Conservation (phyloP, 2,113 vertebrate genomes). For the Cettia cetti region DNA sequence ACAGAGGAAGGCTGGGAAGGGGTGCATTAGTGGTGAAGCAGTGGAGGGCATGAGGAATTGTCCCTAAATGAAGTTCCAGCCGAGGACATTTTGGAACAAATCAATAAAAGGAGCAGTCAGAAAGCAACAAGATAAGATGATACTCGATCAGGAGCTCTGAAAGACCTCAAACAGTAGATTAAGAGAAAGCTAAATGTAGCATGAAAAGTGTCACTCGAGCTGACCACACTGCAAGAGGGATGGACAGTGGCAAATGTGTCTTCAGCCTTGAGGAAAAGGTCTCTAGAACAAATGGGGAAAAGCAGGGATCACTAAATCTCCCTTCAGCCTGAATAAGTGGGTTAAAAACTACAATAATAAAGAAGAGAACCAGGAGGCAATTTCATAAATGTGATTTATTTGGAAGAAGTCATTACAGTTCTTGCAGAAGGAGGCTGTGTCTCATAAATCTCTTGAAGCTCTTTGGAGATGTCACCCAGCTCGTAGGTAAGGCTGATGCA, state of each 20-base stretch:
- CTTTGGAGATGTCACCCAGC: slow-evolving; percentile 42
- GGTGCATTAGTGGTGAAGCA: slow-evolving; percentile 41
- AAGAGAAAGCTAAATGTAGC: slow-evolving; percentile 61
- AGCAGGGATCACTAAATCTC: slow-evolving; percentile 26
- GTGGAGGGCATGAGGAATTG: slow-evolving; percentile 42
- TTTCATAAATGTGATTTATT: slow-evolving; percentile 66
- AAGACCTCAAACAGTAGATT: slow-evolving; percentile 48
- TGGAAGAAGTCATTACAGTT: slow-evolving; percentile 54
- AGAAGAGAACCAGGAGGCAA: slow-evolving; percentile 28
- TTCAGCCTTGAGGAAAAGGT: slow-evolving; percentile 59
- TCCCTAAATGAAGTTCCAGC: slow-evolving; percentile 61
- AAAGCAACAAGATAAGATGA: slow-evolving; percentile 50
- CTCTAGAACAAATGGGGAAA: slow-evolving; percentile 23
- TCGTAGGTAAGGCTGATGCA: slow-evolving; percentile 42
- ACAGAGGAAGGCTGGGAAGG: slow-evolving; percentile 31
- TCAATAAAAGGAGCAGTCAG: slow-evolving; percentile 49
- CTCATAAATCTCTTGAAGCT: slow-evolving; percentile 49
- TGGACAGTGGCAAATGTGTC: slow-evolving; percentile 22
- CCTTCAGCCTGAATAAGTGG: slow-evolving; percentile 11
- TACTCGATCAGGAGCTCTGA: slow-evolving; percentile 45
- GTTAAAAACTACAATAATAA: slow-evolving; percentile 54
- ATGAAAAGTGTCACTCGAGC: slow-evolving; percentile 28
- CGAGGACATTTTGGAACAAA: slow-evolving; percentile 52
- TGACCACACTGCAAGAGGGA: slow-evolving; percentile 40
- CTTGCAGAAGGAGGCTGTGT: slow-evolving; percentile 31